Evolutionary conservation across 2,113 vertebrate species (phyloP).

Genomic region (Salvelinus alpinus): DNA sequence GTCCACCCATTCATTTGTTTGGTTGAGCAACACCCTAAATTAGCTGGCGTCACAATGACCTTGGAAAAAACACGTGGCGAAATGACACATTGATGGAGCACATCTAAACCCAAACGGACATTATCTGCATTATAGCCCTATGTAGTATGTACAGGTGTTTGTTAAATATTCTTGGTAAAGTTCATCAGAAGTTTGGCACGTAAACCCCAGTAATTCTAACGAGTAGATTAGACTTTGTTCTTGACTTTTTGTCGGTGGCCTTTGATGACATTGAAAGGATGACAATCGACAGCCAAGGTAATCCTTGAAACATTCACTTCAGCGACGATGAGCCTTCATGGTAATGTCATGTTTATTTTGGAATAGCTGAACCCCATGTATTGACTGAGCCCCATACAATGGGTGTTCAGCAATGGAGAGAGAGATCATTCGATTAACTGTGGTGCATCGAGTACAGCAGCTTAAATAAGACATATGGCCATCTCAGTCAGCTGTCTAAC

Average conservation of each 20-base stretch:
- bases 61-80: not conserved
- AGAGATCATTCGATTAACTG: slow-evolving; percentile 36
- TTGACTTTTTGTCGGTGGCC: no score
- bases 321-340: not conserved
- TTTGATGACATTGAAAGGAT: no score
- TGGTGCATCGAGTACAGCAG: slow-evolving; percentile 37
- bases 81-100: not conserved
- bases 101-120: not conserved
- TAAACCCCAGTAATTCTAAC: no score
- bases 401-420: slow-evolving; percentile 41
- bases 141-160: not conserved
- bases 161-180: not conserved
- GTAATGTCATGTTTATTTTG: not conserved
- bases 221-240: no score
- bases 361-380: not conserved
- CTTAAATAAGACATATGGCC: slow-evolving; percentile 66
- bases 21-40: not conserved
- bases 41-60: not conserved
- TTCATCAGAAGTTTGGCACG: no score
- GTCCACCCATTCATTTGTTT: slow-evolving; percentile 3
- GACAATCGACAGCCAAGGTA: no score
- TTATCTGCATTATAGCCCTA: not conserved
- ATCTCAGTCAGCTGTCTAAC: slow-evolving; percentile 53
- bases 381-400: not conserved
- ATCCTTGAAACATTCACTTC: not conserved